These are phyloP conservation scores for Martes martes DNA, from an alignment of 2,113 vertebrate species.

Conservation along the genomic window DNA sequence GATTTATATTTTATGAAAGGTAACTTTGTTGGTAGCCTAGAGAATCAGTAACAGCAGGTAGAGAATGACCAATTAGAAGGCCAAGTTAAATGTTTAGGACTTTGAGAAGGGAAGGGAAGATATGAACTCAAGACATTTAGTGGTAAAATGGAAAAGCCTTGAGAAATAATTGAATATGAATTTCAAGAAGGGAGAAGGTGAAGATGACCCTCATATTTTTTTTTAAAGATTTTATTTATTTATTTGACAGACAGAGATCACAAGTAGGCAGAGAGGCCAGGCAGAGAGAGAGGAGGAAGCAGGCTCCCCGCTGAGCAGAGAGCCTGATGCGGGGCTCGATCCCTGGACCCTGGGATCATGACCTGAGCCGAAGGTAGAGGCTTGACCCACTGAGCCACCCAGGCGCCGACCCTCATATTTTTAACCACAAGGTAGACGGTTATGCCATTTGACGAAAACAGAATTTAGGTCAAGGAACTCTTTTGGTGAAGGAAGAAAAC, in stretches of 20 bases:
- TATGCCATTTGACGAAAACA: background rate
- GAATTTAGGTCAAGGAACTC: background rate
- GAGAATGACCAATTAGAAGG: background rate
- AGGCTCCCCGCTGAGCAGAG: too few relatives aligned
- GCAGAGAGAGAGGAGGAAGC: too few relatives aligned
- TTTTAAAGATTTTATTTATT: too few relatives aligned
- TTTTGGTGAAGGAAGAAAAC: background rate
- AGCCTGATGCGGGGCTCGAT: too few relatives aligned
- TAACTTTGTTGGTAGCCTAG: background rate
- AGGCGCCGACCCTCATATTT: background rate
- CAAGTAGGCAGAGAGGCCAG: too few relatives aligned
- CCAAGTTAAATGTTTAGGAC: background rate
- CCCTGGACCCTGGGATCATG: too few relatives aligned
- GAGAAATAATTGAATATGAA: background rate
- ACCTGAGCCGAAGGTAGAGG: too few relatives aligned
- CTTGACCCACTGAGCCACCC: too few relatives aligned
- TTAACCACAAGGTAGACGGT: background rate
- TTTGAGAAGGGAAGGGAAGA: background rate
- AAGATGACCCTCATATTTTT: background rate
- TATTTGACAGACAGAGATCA: too few relatives aligned
- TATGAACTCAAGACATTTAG: background rate
- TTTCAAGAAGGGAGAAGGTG: background rate
- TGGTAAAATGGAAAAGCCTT: background rate
- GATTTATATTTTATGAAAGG: background rate
- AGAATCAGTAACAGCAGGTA: background rate